Conservation (phyloP, 2,797 vertebrate species). For the Peromyscus aztecus region DNA sequence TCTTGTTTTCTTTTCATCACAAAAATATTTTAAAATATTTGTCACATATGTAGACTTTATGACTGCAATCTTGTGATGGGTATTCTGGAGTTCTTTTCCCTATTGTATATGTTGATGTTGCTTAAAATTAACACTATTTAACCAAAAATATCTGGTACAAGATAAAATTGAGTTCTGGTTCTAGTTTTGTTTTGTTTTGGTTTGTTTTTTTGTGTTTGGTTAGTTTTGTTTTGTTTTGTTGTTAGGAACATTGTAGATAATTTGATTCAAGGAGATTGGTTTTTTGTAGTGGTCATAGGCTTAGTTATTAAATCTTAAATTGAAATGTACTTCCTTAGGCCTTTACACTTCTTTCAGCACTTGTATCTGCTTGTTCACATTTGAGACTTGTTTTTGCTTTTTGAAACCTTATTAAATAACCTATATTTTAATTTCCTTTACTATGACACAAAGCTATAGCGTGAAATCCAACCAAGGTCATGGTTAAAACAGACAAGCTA, state of each 20-base stretch:
- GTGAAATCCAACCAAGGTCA: slow-evolving; percentile 17
- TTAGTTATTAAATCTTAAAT: not conserved
- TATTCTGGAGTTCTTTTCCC: slow-evolving; percentile 73
- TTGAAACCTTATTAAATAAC: not conserved
- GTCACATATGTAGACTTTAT: slow-evolving; percentile 32
- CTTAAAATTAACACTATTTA: slow-evolving; percentile 62
- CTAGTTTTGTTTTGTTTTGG: not conserved
- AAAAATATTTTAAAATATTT: slow-evolving; percentile 78
- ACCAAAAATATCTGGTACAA: not conserved
- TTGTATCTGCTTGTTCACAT: slow-evolving; percentile 23
- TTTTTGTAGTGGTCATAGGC: not conserved
- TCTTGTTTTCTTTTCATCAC: slow-evolving; percentile 80
- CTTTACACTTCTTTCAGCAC: slow-evolving; percentile 12
- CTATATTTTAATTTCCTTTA: slow-evolving; percentile 54
- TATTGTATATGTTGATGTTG: slow-evolving; percentile 49
- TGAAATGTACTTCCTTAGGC: slow-evolving; percentile 41
- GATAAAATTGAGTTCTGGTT: not conserved
- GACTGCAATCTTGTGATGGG: slow-evolving; percentile 65
- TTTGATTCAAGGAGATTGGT: slow-evolving; percentile 29
- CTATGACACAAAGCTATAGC: slow-evolving; percentile 12
- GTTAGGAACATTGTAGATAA: slow-evolving; percentile 34
- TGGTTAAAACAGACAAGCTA: slow-evolving; percentile 59
- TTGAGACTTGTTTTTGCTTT: not conserved
- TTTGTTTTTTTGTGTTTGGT: slow-evolving; percentile 26
- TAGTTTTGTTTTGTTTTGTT: slow-evolving; percentile 5